Base-by-base conservation (phyloP, 2,113 vertebrate species). In the Callaeas wilsoni region DNA sequence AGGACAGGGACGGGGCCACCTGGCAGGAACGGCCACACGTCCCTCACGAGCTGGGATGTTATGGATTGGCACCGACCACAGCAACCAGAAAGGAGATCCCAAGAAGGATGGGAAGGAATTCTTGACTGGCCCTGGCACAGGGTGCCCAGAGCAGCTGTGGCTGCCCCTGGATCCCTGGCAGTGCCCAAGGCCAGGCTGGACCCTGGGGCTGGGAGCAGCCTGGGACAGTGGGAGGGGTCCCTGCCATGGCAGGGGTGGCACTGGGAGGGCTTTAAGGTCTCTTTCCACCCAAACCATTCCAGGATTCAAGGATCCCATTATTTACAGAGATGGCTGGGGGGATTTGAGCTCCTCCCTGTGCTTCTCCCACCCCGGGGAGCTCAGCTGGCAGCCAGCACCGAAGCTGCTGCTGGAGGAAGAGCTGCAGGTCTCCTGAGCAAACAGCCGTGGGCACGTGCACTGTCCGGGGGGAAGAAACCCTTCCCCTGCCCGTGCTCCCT, bases 1-100 rank as follows among this genome's bases (percentile, higher is more conserved):
- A 7, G 37, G 57, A 16, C 71, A 35, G 12, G 3, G 5, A 2
- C 0, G 0, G 2, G 3, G 33, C 8, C 44, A 5, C 4, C 84
- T 33, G 1, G n/a, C 47, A 16, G 62, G 3, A 6, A 19, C 0
- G 33, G 53, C 27, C 15, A 6, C 46, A 19, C 0, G 13, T 17
- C 22, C 6, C 47, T 17, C 37, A 1, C 0, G 0, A 30, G n/a
- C n/a, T 2, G 33, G 56, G 26, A 2, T 1, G 30, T 1, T 2
- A 7, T 3, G 63, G 32, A 2, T 3, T 7, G 57, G 70, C 37
- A 47, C 2, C 0, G 1, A 35, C 1, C 2, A 4, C 64, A 20
- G 20, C 26, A 2, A 1, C 3, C 42, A 7, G 37, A 47, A 23
- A 7, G 3, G 3, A 56, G 23, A 22, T 6, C 29, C 16, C 26